These are phyloP conservation scores for Bolborhynchus lineola DNA, from an alignment of 2,113 vertebrate species.

Conservation along the genomic window DNA sequence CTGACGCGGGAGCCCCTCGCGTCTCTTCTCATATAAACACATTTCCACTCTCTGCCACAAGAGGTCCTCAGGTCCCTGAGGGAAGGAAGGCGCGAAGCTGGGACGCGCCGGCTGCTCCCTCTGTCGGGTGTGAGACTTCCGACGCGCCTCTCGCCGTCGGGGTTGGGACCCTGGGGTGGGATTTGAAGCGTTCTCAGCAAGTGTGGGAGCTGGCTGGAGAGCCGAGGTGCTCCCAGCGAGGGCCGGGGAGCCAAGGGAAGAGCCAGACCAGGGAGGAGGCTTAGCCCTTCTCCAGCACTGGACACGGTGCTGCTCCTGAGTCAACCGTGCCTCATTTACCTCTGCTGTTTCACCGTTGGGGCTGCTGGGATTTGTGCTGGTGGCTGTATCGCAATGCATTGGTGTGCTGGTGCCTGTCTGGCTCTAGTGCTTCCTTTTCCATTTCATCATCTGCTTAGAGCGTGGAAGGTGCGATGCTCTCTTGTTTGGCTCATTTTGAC, in stretches of 20 bases:
- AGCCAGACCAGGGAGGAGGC: background rate
- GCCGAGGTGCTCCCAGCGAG: fast-evolving
- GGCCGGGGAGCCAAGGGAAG: background rate
- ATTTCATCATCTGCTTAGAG: background rate
- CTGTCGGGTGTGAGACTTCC: fast-evolving
- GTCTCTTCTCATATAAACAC: background rate
- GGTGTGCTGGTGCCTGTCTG: background rate
- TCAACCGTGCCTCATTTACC: background rate
- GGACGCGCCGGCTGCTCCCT: fast-evolving
- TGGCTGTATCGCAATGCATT: background rate
- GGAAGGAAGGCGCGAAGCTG: background rate
- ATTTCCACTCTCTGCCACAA: background rate
- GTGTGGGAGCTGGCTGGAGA: background rate
- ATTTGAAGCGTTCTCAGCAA: background rate
- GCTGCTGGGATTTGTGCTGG: background rate
- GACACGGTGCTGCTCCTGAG: background rate
- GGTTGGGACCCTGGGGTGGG: too few relatives aligned
- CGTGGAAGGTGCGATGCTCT: background rate
- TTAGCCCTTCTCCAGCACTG: background rate
- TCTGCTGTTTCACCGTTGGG: background rate
- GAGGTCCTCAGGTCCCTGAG: constrained; percentile 24
- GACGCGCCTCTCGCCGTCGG: too few relatives aligned
- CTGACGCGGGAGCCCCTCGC: fast-evolving
- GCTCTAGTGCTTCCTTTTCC: background rate
- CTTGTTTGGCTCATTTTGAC: fast-evolving